These are phyloP conservation scores for Drosophila bunnanda DNA, from an alignment of 2,888 invertebrate genomes.

Conservation along the genomic window DNA sequence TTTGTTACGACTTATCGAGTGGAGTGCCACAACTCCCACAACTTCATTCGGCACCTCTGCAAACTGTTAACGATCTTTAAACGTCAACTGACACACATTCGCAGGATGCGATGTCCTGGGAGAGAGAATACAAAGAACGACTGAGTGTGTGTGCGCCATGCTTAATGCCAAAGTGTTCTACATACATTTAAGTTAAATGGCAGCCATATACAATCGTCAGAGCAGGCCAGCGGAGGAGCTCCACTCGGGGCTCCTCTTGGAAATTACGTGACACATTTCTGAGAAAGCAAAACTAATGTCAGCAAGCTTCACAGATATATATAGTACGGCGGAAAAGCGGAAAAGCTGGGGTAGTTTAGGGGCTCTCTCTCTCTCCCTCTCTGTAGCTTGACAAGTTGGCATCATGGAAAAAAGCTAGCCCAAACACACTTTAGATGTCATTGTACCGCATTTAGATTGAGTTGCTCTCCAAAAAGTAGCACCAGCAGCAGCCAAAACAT, in stretches of 20 bases:
- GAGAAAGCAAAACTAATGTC: conserved; percentile 78
- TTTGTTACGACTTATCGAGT: conserved; percentile 41
- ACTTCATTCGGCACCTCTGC: conserved; percentile 43
- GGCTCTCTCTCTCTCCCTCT: background rate
- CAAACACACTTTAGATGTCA: conserved; percentile 81
- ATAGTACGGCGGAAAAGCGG: conserved; percentile 15
- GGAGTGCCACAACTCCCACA: background rate
- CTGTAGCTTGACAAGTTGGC: conserved; percentile 47
- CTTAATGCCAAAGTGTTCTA: conserved; percentile 67
- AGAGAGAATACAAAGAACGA: conserved; percentile 23
- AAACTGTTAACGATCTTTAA: conserved; percentile 75
- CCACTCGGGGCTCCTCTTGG: conserved; percentile 30
- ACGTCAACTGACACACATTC: conserved; percentile 72
- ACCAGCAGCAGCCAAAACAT: conserved; percentile 67
- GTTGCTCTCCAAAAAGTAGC: conserved; percentile 65
- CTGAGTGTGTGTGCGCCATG: conserved; percentile 23
- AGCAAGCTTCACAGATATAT: conserved; percentile 42
- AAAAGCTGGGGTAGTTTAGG: conserved; percentile 19
- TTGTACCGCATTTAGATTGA: conserved; percentile 82
- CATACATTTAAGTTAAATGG: conserved; percentile 78
- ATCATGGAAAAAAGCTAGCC: conserved; percentile 56
- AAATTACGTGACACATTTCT: conserved; percentile 81
- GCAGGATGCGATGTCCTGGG: conserved; percentile 14
- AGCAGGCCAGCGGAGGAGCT: conserved; percentile 18
- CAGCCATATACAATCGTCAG: conserved; percentile 72